Conservation (phyloP, 2,113 vertebrate species). For the Heliornis fulica region DNA sequence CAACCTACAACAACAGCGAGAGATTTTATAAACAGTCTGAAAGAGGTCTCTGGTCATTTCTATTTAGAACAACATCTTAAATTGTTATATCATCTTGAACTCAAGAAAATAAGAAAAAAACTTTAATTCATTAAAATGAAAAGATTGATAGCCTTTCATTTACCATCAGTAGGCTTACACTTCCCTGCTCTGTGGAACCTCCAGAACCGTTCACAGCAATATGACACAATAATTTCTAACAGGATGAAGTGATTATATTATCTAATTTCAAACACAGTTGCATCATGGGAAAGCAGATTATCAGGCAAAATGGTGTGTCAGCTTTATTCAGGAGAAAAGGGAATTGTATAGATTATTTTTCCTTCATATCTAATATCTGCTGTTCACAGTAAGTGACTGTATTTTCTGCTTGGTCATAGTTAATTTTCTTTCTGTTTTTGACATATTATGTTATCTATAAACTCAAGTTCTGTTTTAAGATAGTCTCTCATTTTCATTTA, state of each 20-base stretch:
- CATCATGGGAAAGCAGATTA: background rate
- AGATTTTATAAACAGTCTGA: background rate
- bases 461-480: background rate
- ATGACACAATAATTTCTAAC: background rate
- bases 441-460: background rate
- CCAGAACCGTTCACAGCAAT: background rate
- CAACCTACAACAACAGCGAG: background rate
- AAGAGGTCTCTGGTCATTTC: background rate
- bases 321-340: background rate
- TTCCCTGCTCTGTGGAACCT: background rate
- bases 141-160: background rate
- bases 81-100: background rate
- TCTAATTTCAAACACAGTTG: background rate
- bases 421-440: background rate
- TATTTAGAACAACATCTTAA: background rate
- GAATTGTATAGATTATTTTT: background rate
- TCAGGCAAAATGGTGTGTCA: background rate
- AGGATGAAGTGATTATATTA: background rate
- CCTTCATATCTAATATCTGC: background rate
- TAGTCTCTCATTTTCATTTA: background rate
- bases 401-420: background rate
- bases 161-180: background rate
- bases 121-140: background rate
- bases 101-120: background rate
- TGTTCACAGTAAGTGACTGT: background rate